Evolutionary conservation across 2,797 vertebrate genomes (phyloP), one percentile per base, ranked within the genome.

Genomic region (Threskiornis aethiopicus): DNA sequence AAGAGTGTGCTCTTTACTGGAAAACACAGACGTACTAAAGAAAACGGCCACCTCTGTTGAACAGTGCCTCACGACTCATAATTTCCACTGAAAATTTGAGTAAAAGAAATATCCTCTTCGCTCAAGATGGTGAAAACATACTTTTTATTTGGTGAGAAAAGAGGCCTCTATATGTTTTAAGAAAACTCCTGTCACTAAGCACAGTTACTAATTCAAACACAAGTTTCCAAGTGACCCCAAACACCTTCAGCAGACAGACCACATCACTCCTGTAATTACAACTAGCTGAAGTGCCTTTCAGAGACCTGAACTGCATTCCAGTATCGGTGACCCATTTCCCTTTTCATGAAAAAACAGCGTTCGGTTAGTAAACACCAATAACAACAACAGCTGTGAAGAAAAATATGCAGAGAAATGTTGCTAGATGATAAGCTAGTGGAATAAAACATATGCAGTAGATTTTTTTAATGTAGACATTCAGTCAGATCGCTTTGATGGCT

Each of bases 61-160:
- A 49, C 13, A 80, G 39, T 49, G 35, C 12, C 26, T 93, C 33
- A 57, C 91, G 75, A 96, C 64, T 96, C 65, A 93, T 59, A 91
- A 80, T 78, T 97, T 95, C 93, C 87, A 87, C 57, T 47, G 52
- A 84, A 80, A 85, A 81, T 49, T 3, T 71, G 46, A 91, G 72
- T 92, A 70, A 77, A 65, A 84, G 26, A 77, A 92, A 69, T 46
- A 81, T 6, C 16, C 12, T 85, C 59, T 81, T 85, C 3, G 4
- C 25, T 62, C 49, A 92, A 67, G 42, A 54, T 55, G 39, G 61
- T 82, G 42, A 81, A 89, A 91, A 66, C 3, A 21, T 12, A 37
- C 0, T 0, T 69, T 92, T 83, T 78, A 72, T 59, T 83, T 89
- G n/a, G 16, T 82, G 67, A 94, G 57, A 92, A 87, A 69, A 88